Percentiles rank a stretch among this genome's conserved stretches.
Conservation (phyloP, 2,113 vertebrate species). For the Ptychochromis oligacanthus region DNA sequence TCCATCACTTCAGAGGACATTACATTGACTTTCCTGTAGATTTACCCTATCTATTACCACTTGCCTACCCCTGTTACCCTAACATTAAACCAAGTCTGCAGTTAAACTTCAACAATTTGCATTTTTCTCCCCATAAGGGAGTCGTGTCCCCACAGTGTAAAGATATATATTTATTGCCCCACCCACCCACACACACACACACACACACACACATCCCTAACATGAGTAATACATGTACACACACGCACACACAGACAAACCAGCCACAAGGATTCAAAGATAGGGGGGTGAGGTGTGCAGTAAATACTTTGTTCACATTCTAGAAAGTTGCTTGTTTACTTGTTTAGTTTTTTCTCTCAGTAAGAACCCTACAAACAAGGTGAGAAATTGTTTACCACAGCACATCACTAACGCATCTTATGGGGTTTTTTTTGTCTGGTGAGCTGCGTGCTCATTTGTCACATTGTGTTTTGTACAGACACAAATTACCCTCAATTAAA, state of each 20-base stretch:
- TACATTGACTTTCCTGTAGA: background rate
- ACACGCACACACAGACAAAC: background rate
- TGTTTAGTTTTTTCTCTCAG: conserved; percentile 24
- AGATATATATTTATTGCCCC: background rate
- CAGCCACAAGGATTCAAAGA: conserved; percentile 11
- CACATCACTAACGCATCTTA: background rate
- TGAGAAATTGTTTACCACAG: conserved; percentile 1
- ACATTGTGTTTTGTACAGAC: conserved; percentile 33
- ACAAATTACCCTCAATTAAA: conserved; percentile 60
- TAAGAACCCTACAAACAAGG: conserved; percentile 9
- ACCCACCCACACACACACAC: background rate
- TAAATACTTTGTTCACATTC: conserved; percentile 28
- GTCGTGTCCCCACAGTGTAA: background rate
- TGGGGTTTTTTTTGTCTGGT: background rate
- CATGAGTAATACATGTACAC: background rate
- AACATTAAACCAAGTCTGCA: background rate
- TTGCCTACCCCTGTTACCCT: background rate
- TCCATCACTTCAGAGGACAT: background rate
- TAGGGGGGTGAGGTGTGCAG: conserved; percentile 9
- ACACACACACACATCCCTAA: background rate
- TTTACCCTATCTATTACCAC: background rate
- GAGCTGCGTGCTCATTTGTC: conserved; percentile 38
- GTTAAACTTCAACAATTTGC: background rate
- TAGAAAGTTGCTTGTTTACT: conserved; percentile 29
- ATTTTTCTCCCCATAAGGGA: background rate